Conservation (phyloP, 2,113 vertebrate species). For the Atlantisia rogersi region DNA sequence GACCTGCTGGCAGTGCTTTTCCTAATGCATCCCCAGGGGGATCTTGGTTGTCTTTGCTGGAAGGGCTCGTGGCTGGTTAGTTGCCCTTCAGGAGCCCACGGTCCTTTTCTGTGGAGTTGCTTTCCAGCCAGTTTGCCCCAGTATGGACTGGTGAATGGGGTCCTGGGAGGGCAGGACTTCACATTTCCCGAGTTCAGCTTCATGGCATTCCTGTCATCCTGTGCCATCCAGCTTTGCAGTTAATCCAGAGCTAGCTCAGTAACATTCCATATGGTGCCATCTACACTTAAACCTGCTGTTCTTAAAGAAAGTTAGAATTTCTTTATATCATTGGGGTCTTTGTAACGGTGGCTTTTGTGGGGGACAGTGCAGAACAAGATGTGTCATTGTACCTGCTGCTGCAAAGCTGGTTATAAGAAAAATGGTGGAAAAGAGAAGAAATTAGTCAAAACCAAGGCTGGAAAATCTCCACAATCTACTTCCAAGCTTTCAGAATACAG, state of each 20-base stretch:
- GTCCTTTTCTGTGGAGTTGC: too few relatives aligned
- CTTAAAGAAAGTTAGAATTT: neutral
- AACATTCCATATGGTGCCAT: accelerated
- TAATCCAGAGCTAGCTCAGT: neutral
- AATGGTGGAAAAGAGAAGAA: accelerated
- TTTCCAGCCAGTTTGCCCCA: too few relatives aligned
- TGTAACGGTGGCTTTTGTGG: neutral
- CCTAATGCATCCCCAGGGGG: too few relatives aligned
- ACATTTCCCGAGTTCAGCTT: neutral
- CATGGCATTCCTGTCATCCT: neutral
- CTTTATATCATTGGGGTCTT: neutral
- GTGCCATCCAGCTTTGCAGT: neutral
- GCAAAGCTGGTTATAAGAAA: neutral
- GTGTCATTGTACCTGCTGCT: neutral
- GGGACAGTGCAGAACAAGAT: neutral
- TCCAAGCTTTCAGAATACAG: neutral
- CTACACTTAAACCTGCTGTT: neutral
- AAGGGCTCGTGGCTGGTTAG: too few relatives aligned
- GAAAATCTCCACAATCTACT: neutral
- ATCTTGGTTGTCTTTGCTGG: too few relatives aligned
- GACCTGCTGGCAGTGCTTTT: too few relatives aligned
- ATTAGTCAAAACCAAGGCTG: neutral
- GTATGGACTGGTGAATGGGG: too few relatives aligned
- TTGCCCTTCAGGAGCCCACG: too few relatives aligned
- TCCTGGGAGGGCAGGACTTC: too few relatives aligned